These are phyloP conservation scores for Listronotus bonariensis DNA, from an alignment of 1,140 invertebrate genomes.

Conservation along the genomic window DNA sequence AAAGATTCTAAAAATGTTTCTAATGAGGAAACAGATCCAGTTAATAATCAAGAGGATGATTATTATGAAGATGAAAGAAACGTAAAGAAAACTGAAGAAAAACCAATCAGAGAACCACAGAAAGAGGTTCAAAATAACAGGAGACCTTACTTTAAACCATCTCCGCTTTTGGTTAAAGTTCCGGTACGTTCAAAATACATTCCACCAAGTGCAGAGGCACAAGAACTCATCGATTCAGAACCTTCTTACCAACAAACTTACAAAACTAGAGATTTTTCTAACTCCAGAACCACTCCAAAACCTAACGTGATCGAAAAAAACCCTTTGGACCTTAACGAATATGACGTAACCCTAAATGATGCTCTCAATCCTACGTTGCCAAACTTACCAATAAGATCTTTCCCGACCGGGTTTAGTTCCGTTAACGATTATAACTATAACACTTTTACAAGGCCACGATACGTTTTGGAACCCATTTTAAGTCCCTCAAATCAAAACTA, in stretches of 20 bases:
- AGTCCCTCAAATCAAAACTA: slow-evolving; percentile 32
- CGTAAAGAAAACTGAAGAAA: not conserved
- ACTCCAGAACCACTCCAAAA: slow-evolving; percentile 54
- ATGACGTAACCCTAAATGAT: slow-evolving; percentile 79
- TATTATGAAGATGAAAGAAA: slow-evolving; percentile 9
- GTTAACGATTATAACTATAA: slow-evolving; percentile 43
- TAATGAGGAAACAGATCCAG: slow-evolving; percentile 4
- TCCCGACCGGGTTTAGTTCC: slow-evolving; percentile 51
- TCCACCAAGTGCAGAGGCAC: slow-evolving; percentile 12
- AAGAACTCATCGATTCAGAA: slow-evolving; percentile 23
- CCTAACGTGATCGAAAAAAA: slow-evolving; percentile 53
- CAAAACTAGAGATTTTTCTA: slow-evolving; percentile 28
- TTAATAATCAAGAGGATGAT: slow-evolving; percentile 1
- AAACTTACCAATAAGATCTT: slow-evolving; percentile 51
- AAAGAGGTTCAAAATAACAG: not conserved
- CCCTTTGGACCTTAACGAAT: slow-evolving; percentile 61
- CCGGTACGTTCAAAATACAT: slow-evolving; percentile 36
- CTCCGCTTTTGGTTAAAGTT: slow-evolving; percentile 38
- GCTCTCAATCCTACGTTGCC: slow-evolving; percentile 72
- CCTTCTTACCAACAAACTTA: slow-evolving; percentile 20
- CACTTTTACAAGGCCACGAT: slow-evolving; percentile 45
- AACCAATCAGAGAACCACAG: not conserved
- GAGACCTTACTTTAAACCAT: slow-evolving; percentile 39
- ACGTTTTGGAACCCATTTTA: slow-evolving; percentile 42
- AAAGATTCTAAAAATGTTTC: slow-evolving; percentile 30